Evolutionary conservation across 2,113 vertebrate species (phyloP).

Genomic region (Percina caprodes): DNA sequence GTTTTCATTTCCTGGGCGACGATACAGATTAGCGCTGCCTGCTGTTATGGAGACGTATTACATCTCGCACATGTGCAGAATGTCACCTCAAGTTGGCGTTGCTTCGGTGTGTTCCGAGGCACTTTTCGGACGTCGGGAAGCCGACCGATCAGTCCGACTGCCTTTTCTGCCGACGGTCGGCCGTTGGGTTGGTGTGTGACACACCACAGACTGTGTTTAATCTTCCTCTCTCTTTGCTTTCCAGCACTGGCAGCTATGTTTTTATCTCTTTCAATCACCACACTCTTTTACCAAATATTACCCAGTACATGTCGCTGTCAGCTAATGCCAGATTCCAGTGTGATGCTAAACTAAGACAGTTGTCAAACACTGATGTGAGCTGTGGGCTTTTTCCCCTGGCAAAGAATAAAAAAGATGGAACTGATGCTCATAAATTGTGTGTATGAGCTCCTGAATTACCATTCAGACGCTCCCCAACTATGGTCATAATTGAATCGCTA

Average conservation of each 20-base stretch:
- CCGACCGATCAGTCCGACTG: too few relatives aligned
- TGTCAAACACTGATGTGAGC: conserved; percentile 1
- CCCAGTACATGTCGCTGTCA: not conserved
- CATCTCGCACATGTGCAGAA: too few relatives aligned
- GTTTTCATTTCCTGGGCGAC: too few relatives aligned
- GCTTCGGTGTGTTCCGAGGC: too few relatives aligned
- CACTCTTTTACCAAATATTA: not conserved
- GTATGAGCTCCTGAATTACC: conserved; percentile 51
- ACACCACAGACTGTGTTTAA: not conserved
- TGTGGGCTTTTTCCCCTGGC: conserved; percentile 15
- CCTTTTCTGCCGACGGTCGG: too few relatives aligned
- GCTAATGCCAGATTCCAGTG: not conserved
- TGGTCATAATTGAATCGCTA: conserved; percentile 60
- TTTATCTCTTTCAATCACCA: conserved; percentile 12
- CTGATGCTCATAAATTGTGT: conserved; percentile 35
- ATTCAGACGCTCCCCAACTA: conserved; percentile 41
- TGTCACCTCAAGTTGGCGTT: too few relatives aligned
- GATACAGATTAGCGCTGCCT: too few relatives aligned
- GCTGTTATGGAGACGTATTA: too few relatives aligned
- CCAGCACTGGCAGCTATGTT: not conserved
- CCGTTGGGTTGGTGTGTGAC: too few relatives aligned
- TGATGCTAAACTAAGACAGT: conserved; percentile 1
- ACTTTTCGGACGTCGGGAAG: too few relatives aligned
- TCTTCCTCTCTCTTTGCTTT: not conserved
- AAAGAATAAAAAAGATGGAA: conserved; percentile 36